Evolutionary conservation across 2,113 vertebrate genomes (phyloP).

Genomic region (zebrafish (Danio rerio)): DNA sequence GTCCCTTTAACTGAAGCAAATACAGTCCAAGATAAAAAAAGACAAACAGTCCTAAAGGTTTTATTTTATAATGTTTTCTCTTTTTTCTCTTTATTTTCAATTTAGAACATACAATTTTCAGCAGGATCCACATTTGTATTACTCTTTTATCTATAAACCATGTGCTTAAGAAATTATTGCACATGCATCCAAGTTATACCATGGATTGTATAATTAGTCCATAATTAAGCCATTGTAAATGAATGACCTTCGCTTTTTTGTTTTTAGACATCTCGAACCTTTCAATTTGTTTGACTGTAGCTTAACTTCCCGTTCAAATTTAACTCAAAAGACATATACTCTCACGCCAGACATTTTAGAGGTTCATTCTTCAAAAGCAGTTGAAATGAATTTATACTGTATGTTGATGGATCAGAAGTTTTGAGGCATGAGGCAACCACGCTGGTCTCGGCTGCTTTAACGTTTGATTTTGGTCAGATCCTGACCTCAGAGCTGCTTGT

Average conservation of each 20-base stretch:
- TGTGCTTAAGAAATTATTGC: conserved; percentile 74
- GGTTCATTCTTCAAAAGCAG: conserved; percentile 22
- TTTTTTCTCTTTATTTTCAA: conserved; percentile 35
- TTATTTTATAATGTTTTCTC: conserved; percentile 39
- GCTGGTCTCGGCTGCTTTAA: conserved; percentile 1
- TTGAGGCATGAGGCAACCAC: background rate
- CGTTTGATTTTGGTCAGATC: background rate
- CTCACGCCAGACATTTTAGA: background rate
- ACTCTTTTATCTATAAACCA: conserved; percentile 62
- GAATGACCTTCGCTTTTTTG: background rate
- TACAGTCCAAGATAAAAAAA: conserved; percentile 42
- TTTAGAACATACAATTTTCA: conserved; percentile 70
- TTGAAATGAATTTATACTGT: conserved; percentile 1
- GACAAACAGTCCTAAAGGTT: conserved; percentile 35
- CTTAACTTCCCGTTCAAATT: conserved; percentile 21
- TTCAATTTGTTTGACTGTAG: conserved; percentile 39
- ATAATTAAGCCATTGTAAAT: conserved; percentile 57
- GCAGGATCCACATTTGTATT: conserved; percentile 50
- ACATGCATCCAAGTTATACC: conserved; percentile 67
- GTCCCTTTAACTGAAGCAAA: conserved; percentile 31
- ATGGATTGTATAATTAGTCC: conserved; percentile 79
- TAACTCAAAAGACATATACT: background rate
- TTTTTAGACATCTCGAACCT: conserved; percentile 61
- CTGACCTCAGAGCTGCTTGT: conserved; percentile 16
- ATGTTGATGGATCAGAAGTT: background rate